Percentiles rank a stretch among this genome's conserved stretches.
Conservation (phyloP, 1,140 invertebrate species). For the Cecropterus lyciades region DNA sequence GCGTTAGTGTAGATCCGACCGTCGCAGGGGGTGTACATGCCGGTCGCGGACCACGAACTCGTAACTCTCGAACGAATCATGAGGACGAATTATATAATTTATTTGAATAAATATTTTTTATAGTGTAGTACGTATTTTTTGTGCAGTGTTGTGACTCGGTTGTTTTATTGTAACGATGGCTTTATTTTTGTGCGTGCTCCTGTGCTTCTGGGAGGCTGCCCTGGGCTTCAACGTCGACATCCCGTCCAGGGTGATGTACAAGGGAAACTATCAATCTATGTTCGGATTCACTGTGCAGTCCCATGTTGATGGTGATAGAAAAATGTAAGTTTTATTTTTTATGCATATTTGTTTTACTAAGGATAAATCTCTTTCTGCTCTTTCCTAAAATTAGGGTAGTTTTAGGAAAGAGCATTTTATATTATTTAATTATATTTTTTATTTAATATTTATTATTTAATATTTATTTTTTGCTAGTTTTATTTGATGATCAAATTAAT, state of each 20-base stretch:
- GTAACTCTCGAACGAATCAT: constrained; percentile 74
- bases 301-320: constrained; percentile 67
- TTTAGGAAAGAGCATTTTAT: neutral
- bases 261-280: constrained; percentile 73
- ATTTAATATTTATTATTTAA: too few relatives aligned
- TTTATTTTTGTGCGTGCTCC: constrained; percentile 62
- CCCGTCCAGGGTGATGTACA: constrained; percentile 76
- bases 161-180: constrained; percentile 61
- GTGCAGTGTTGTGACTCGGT: constrained; percentile 60
- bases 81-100: constrained; percentile 74
- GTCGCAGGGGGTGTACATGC: constrained; percentile 43
- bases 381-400: too few relatives aligned
- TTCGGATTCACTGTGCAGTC: constrained; percentile 79
- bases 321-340: constrained; percentile 67
- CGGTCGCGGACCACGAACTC: constrained; percentile 60
- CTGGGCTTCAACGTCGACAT: constrained; percentile 78
- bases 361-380: too few relatives aligned
- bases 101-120: constrained; percentile 51
- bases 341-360: neutral
- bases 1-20: constrained; percentile 56
- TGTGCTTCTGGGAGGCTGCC: constrained; percentile 61
- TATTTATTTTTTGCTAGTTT: too few relatives aligned
- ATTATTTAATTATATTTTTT: too few relatives aligned
- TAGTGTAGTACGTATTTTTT: constrained; percentile 44
- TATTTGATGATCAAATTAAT: too few relatives aligned